Evolutionary conservation across 2,113 vertebrate species (phyloP), one percentile per base, ranked within the genome.

Genomic region (Atherinomorus stipes): DNA sequence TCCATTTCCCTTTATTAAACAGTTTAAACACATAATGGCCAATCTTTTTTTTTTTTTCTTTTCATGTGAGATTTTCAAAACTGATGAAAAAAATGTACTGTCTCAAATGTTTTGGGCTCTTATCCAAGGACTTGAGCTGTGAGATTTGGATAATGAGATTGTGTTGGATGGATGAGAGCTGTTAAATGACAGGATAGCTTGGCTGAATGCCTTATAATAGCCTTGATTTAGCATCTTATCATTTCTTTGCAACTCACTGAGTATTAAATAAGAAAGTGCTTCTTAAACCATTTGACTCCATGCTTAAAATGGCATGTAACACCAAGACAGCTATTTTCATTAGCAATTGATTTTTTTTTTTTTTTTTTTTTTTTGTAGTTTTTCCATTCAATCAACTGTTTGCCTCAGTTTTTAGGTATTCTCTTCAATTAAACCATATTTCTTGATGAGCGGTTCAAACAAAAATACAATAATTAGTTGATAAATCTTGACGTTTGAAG

Each of bases 111-210:
- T 34, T 49, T 28, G 18, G 66, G 63, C 42, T 67, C 34, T 16
- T 25, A 25, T 59, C 67, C 63, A 72, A 53, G 50, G 25, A 25
- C 25, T 50, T 31, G 25, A 70, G 42, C 52, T 2, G 62, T 51
- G 64, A 60, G 58, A 67, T 66, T 52, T 77, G 57, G 62, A 62
- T 11, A 69, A 73, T n/a, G 21, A 65, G 34, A 70, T 42, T 64
- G 56, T 58, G 53, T 23, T 23, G 52, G 56, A 77, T 53, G 56
- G 37, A 60, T 34, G 28, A 26, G 51, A 58, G 58, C 69, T 28
- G 66, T 64, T 80, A 59, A 68, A 56, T 67, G 70, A 37, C 65
- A 50, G 63, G 49, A 34, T 49, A 40, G 45, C 26, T 25, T 40
- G 63, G 71, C 70, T 52, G 56, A 65, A 58, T 57, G 61, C 26